Evolutionary conservation across 2,888 invertebrate genomes (phyloP), one percentile per base, ranked within the genome.

Genomic region (Torymus texanus): DNA sequence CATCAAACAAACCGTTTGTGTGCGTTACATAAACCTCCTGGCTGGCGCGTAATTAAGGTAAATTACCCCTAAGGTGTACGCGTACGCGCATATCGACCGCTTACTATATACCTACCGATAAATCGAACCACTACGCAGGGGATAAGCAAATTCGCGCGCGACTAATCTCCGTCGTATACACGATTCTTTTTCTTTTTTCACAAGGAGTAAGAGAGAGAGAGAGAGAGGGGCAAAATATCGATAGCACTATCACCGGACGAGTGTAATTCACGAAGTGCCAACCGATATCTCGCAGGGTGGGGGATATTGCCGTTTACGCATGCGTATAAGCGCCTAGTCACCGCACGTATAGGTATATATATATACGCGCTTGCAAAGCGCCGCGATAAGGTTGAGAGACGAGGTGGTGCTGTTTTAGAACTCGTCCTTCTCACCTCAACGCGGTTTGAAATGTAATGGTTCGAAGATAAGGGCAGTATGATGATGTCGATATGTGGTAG

Each of bases 31-130:
- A 58, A 58, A 61, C 53, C 53, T 66, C 53, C 41, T 4, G 5
- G 29, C 29, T 29, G 24, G 29, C 62, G 24, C 21, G 29, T 68
- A 75, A 68, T 68, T 61, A 75, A 75, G 14, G 68, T 61, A 62
- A 75, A 75, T 67, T 41, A 29, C 14, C 50, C 16, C 59, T 3
- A 29, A 29, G 29, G 29, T 5, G 14, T 12, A 29, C 13, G 14
- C 53, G 2, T 61, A 21, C 21, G 21, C 21, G 2, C 21, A 2
- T 68, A 61, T 67, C 61, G 18, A 11, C 51, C n/a, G 24, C 29
- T 67, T 50, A 29, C 51, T 29, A 5, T 5, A 29, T 5, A 29
- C 29, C 50, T n/a, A 12, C 56, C 66, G 66, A 75, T 61, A 53
- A 67, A 53, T 75, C 59, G 53, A 59, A 16, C 12, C 18, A 56